Percentiles rank a stretch among this genome's conserved stretches.
phyloP scores from a whole-genome alignment of 2,797 vertebrate species.

The Phalanger gymnotis region DNA sequence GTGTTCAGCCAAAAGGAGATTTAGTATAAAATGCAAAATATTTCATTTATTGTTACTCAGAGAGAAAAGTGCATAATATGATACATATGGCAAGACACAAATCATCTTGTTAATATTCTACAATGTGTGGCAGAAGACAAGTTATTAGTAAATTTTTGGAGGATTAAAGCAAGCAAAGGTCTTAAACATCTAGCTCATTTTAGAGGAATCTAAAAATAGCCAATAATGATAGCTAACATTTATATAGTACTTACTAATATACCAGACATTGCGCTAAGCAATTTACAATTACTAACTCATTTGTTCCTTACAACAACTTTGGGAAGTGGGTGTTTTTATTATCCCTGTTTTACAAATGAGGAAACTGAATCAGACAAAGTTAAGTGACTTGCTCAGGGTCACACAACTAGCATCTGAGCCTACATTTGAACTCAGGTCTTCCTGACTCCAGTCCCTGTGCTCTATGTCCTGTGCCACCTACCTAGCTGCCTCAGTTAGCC shows the following conservation, averaged over 20 bases:
- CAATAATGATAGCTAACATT: not conserved
- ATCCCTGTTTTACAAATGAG: not conserved
- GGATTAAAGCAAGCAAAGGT: not conserved
- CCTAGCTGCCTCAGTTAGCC: too few relatives aligned
- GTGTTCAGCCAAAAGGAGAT: slow-evolving; percentile 31
- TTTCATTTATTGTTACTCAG: slow-evolving; percentile 3
- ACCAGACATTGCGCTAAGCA: not conserved
- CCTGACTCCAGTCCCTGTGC: not conserved
- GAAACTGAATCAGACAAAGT: not conserved
- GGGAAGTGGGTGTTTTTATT: not conserved
- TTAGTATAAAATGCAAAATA: slow-evolving; percentile 27
- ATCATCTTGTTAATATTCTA: not conserved
- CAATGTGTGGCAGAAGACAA: not conserved
- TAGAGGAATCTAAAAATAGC: not conserved
- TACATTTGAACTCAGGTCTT: not conserved
- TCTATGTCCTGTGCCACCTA: not conserved
- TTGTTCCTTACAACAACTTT: not conserved
- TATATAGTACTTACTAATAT: not conserved
- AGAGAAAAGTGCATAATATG: not conserved
- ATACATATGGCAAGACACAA: not conserved
- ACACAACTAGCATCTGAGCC: not conserved
- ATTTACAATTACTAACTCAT: not conserved
- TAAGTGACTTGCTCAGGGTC: not conserved
- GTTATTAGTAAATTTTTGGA: slow-evolving; percentile 3
- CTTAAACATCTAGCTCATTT: not conserved